phyloP scores from a whole-genome alignment of 2,888 invertebrate genomes.

The Tupiocoris notatus region DNA sequence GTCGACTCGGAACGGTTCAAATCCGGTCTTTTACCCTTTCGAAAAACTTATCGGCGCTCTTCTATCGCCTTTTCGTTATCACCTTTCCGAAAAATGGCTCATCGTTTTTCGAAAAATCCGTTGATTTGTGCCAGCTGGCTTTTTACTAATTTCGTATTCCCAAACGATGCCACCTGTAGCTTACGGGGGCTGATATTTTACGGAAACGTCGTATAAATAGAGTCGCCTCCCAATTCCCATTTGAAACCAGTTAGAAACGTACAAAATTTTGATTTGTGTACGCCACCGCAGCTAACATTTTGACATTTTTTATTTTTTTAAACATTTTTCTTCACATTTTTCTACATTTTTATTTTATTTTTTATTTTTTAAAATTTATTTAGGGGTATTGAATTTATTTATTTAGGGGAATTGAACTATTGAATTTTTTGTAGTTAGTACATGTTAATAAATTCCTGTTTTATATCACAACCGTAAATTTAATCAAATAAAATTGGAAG shows the following conservation, averaged over 20 bases:
- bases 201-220: not conserved
- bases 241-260: not conserved
- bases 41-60: not conserved
- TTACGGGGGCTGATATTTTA: not conserved
- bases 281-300: too few relatives aligned
- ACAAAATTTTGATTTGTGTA: not conserved
- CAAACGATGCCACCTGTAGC: constrained; percentile 1
- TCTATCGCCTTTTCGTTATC: constrained; percentile 14
- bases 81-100: constrained; percentile 10
- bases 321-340: too few relatives aligned
- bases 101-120: not conserved
- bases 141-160: not conserved
- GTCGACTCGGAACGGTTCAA: constrained; percentile 4
- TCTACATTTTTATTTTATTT: too few relatives aligned
- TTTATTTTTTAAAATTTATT: too few relatives aligned
- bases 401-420: too few relatives aligned
- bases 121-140: constrained; percentile 5
- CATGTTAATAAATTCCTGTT: too few relatives aligned
- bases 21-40: constrained; percentile 22
- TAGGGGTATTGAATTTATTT: too few relatives aligned
- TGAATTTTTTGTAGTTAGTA: too few relatives aligned
- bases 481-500: too few relatives aligned
- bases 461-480: too few relatives aligned
- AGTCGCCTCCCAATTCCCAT: not conserved
- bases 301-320: too few relatives aligned